These are phyloP conservation scores for Pycnonotus jocosus DNA, from an alignment of 2,113 vertebrate species.

Conservation along the genomic window DNA sequence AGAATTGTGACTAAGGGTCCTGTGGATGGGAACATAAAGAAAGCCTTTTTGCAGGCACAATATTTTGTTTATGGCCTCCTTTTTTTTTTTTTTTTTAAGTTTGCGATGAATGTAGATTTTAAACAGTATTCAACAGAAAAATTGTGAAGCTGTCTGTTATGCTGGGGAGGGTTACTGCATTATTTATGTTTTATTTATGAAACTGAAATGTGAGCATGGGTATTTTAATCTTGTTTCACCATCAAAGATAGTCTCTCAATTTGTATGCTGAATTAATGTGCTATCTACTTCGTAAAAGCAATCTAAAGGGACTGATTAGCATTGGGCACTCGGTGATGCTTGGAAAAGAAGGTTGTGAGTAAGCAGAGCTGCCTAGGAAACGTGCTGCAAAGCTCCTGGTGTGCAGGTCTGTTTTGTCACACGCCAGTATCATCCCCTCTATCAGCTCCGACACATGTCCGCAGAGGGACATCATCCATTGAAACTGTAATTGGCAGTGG, in stretches of 20 bases:
- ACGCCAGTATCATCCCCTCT: not conserved
- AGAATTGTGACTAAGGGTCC: constrained; percentile 49
- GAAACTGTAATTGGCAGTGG: not conserved
- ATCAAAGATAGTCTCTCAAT: constrained; percentile 58
- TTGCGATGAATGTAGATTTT: constrained; percentile 17
- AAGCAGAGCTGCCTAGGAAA: constrained; percentile 31
- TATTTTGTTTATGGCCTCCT: constrained; percentile 59
- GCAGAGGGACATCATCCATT: not conserved
- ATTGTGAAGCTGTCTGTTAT: constrained; percentile 28
- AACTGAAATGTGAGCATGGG: constrained; percentile 55
- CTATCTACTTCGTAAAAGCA: constrained; percentile 23
- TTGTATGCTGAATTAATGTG: constrained; percentile 65
- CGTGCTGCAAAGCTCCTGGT: not conserved
- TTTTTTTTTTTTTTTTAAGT: not conserved
- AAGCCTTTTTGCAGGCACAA: constrained; percentile 33
- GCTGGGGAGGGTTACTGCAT: constrained; percentile 26
- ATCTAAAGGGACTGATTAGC: constrained; percentile 49
- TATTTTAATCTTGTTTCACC: constrained; percentile 49
- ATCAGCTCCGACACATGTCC: not conserved
- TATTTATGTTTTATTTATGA: constrained; percentile 64
- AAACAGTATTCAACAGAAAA: constrained; percentile 46
- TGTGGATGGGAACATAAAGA: constrained; percentile 36
- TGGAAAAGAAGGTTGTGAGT: constrained; percentile 21
- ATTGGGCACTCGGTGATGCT: constrained; percentile 29
- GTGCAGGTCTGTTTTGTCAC: not conserved